Conservation (phyloP, 1,140 invertebrate genomes). For the Drosophila albomicans region DNA sequence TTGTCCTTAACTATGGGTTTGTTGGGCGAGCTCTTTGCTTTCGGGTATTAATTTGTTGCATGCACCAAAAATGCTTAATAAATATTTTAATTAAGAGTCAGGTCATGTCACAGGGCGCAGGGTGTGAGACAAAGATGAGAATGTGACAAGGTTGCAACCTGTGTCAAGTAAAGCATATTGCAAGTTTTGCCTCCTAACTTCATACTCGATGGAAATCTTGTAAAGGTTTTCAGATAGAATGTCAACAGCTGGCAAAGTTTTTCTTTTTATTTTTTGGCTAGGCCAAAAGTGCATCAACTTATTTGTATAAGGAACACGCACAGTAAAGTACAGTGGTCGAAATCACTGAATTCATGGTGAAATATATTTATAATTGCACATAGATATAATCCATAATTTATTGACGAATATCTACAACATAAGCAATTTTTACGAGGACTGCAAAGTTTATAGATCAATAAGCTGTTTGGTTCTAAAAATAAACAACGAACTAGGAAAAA, state of each 20-base stretch:
- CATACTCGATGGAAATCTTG: slow-evolving; percentile 11
- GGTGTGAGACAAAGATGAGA: not conserved
- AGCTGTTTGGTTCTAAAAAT: too few relatives aligned
- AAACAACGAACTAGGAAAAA: too few relatives aligned
- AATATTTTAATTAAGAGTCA: slow-evolving; percentile 76
- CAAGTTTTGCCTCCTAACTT: slow-evolving; percentile 2
- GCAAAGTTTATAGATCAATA: too few relatives aligned
- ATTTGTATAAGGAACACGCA: slow-evolving; percentile 64
- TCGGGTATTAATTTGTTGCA: slow-evolving; percentile 73
- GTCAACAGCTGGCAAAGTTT: slow-evolving; percentile 46
- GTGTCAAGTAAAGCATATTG: slow-evolving; percentile 16
- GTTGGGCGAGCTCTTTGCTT: not conserved
- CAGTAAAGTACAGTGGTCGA: slow-evolving; percentile 2
- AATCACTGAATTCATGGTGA: too few relatives aligned
- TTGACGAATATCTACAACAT: too few relatives aligned
- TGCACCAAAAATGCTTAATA: slow-evolving; percentile 75
- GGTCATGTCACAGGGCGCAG: slow-evolving; percentile 18
- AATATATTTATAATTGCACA: too few relatives aligned
- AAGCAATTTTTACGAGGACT: too few relatives aligned
- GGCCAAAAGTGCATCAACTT: slow-evolving; percentile 57
- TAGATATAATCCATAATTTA: too few relatives aligned
- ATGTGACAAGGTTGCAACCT: slow-evolving; percentile 28
- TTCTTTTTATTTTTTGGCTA: slow-evolving; percentile 9
- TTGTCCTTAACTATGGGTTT: slow-evolving; percentile 25
- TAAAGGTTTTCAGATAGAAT: slow-evolving; percentile 16